Conservation (phyloP, 2,113 vertebrate genomes). For the Oreochromis tanganicae region DNA sequence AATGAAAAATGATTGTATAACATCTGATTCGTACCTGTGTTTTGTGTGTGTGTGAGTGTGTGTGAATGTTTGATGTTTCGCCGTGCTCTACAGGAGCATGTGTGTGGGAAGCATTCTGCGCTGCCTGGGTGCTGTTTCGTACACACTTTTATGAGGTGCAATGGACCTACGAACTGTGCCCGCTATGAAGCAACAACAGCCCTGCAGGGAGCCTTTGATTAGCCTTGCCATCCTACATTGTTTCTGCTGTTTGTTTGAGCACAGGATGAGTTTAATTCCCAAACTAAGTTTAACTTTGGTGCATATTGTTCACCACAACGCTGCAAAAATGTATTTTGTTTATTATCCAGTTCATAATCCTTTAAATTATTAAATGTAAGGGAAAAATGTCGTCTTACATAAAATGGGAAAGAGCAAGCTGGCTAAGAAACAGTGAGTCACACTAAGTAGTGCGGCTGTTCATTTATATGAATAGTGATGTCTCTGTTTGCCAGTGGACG, state of each 20-base stretch:
- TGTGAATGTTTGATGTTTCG: background rate
- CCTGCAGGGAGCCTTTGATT: conserved; percentile 16
- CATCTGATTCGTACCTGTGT: conserved; percentile 6
- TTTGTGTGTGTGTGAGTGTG: conserved; percentile 10
- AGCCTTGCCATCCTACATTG: background rate
- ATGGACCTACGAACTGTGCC: background rate
- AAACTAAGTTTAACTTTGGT: background rate
- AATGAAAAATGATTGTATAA: conserved; percentile 19
- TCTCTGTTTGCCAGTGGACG: background rate
- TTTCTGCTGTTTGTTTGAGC: background rate
- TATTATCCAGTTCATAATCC: background rate
- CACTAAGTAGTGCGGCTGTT: background rate
- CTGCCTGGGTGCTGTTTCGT: background rate
- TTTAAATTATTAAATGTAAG: background rate
- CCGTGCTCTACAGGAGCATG: background rate
- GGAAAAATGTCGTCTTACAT: background rate
- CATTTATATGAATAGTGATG: background rate
- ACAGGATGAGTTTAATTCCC: background rate
- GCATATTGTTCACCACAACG: background rate
- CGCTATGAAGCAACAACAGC: background rate
- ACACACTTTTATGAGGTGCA: conserved; percentile 12
- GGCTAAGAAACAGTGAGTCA: background rate
- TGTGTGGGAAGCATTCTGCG: conserved; percentile 31
- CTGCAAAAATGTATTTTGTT: background rate
- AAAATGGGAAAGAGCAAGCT: background rate